These are phyloP conservation scores for Sarcophilus harrisii DNA, from an alignment of 2,797 vertebrate species.

Conservation along the genomic window DNA sequence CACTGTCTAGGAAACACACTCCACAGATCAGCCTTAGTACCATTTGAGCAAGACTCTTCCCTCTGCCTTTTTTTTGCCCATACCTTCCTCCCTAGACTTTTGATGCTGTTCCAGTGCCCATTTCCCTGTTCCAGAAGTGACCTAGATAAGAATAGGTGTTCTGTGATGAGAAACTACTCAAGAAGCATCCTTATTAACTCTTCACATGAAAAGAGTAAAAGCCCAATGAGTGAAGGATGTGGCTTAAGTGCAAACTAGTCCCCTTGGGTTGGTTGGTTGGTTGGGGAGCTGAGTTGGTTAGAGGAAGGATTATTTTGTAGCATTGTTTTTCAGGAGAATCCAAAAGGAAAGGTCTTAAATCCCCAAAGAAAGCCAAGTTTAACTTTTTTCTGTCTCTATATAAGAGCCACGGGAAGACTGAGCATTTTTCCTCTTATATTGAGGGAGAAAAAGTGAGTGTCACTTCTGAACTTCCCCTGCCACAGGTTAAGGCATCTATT, in stretches of 20 bases:
- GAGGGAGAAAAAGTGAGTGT: neutral
- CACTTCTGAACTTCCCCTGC: neutral
- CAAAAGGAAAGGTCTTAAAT: neutral
- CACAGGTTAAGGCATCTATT: fast-evolving
- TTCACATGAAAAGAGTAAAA: neutral
- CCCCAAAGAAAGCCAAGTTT: neutral
- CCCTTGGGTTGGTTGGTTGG: fast-evolving
- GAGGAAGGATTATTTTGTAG: fast-evolving
- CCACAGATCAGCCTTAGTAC: neutral
- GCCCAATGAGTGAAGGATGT: neutral
- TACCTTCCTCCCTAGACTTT: neutral
- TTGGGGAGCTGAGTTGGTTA: neutral
- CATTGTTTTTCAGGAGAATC: neutral
- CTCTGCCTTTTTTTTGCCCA: neutral
- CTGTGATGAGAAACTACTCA: neutral
- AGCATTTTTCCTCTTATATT: neutral
- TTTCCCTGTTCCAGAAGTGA: neutral
- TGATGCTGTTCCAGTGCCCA: neutral
- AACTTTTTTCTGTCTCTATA: neutral
- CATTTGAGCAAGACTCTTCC: neutral
- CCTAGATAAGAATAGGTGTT: neutral
- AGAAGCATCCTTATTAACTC: neutral
- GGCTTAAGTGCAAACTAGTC: neutral
- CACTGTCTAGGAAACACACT: neutral
- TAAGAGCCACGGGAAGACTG: neutral